Percentiles rank a stretch among this genome's conserved stretches.
Conservation (phyloP, 1,140 invertebrate genomes). For the Drosophila jambulina region DNA sequence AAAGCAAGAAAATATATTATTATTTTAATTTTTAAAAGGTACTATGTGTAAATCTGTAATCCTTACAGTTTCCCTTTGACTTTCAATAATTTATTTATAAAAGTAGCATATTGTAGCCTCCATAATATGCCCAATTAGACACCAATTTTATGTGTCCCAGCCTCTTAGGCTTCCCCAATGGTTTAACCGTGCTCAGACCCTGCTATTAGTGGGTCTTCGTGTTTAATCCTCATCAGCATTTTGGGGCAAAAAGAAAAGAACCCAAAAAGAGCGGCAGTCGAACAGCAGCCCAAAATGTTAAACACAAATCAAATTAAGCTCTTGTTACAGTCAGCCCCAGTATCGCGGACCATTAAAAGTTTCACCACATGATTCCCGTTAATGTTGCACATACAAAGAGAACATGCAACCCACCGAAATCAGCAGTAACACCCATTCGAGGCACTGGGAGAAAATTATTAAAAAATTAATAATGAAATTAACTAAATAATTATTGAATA, state of each 20-base stretch:
- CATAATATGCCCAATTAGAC: slow-evolving; percentile 9
- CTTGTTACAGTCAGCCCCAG: slow-evolving; percentile 57
- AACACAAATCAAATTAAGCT: slow-evolving; percentile 75
- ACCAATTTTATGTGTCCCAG: slow-evolving; percentile 6
- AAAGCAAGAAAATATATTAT: neutral
- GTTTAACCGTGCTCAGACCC: slow-evolving; percentile 15
- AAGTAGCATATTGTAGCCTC: neutral
- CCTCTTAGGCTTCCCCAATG: slow-evolving; percentile 16
- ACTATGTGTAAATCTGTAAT: too few relatives aligned
- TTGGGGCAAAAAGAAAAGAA: slow-evolving; percentile 19
- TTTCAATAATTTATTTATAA: neutral
- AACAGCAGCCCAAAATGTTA: slow-evolving; percentile 42
- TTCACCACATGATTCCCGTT: slow-evolving; percentile 75
- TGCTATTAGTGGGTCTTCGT: slow-evolving; percentile 45
- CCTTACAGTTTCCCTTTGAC: neutral
- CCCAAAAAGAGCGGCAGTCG: neutral
- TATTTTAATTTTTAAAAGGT: neutral
- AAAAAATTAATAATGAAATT: accelerated
- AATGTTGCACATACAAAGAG: slow-evolving; percentile 50
- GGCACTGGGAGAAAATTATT: slow-evolving; percentile 7
- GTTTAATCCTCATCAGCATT: slow-evolving; percentile 69
- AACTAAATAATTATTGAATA: neutral
- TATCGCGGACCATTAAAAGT: slow-evolving; percentile 62
- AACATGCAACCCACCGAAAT: slow-evolving; percentile 51
- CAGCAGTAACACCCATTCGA: slow-evolving; percentile 35